phyloP scores from a whole-genome alignment of 1,140 invertebrate genomes.

The Eufriesea mexicana region DNA sequence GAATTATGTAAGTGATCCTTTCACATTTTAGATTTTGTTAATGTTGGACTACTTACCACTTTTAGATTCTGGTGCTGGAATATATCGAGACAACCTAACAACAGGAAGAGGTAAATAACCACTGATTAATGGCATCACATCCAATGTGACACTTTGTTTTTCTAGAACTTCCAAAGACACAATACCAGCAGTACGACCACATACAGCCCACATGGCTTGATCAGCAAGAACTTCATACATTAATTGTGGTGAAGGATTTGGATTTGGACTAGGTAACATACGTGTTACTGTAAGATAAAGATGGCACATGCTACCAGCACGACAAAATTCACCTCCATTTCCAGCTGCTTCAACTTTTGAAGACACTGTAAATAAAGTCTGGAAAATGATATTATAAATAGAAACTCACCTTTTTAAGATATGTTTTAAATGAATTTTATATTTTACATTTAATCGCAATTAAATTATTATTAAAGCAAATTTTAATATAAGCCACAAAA shows the following conservation, averaged over 20 bases:
- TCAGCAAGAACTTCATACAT: constrained; percentile 97
- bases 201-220: constrained; percentile 95
- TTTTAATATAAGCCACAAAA: constrained; percentile 15
- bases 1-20: neutral
- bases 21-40: neutral
- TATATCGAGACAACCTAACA: constrained; percentile 95
- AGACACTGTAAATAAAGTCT: constrained; percentile 92
- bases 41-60: constrained; percentile 82
- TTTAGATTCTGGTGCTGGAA: constrained; percentile 88
- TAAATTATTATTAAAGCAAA: constrained; percentile 29
- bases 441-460: constrained; percentile 31
- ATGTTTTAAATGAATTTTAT: constrained; percentile 31
- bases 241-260: constrained; percentile 84
- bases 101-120: constrained; percentile 94
- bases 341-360: constrained; percentile 91
- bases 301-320: constrained; percentile 93
- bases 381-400: constrained; percentile 72
- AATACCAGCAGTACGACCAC: constrained; percentile 93
- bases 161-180: constrained; percentile 89
- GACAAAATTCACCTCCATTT: constrained; percentile 93
- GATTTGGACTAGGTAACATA: constrained; percentile 76
- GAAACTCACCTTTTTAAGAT: constrained; percentile 61
- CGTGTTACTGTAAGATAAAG: constrained; percentile 89
- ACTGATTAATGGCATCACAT: constrained; percentile 94
- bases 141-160: constrained; percentile 89